These are phyloP conservation scores for Anabacerthia variegaticeps DNA, from an alignment of 2,797 vertebrate species.

Conservation along the genomic window DNA sequence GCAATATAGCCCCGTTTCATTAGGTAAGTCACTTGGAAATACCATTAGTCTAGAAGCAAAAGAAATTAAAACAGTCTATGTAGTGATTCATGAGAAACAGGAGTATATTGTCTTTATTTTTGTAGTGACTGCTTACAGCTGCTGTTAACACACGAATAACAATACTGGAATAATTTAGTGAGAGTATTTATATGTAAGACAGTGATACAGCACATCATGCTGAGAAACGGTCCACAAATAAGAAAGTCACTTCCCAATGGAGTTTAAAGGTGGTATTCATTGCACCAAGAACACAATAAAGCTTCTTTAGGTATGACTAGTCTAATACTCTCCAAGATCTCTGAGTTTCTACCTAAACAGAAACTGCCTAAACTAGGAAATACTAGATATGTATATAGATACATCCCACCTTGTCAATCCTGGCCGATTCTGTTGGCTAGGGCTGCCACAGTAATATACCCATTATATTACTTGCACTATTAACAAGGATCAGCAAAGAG, in stretches of 20 bases:
- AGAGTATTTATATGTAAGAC: background rate
- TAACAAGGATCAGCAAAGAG: background rate
- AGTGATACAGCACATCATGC: background rate
- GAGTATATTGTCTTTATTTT: background rate
- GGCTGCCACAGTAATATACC: background rate
- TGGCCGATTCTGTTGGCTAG: background rate
- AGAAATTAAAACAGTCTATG: background rate
- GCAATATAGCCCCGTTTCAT: slow-evolving; percentile 78
- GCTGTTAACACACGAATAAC: background rate
- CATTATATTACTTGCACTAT: background rate
- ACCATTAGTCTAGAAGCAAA: slow-evolving; percentile 74
- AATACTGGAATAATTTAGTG: background rate
- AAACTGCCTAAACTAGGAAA: background rate
- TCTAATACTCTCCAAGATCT: background rate
- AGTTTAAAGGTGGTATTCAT: background rate
- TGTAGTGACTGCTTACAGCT: background rate
- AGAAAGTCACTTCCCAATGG: background rate
- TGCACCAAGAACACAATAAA: background rate
- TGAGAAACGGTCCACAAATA: background rate
- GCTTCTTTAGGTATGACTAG: background rate
- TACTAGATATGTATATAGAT: background rate
- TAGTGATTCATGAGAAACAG: background rate
- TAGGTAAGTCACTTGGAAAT: slow-evolving; percentile 79
- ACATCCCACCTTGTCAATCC: background rate
- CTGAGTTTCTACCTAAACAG: background rate